Evolutionary conservation across 2,888 invertebrate species (phyloP), one percentile per base, ranked within the genome.

Genomic region (Lottia gigantea): DNA sequence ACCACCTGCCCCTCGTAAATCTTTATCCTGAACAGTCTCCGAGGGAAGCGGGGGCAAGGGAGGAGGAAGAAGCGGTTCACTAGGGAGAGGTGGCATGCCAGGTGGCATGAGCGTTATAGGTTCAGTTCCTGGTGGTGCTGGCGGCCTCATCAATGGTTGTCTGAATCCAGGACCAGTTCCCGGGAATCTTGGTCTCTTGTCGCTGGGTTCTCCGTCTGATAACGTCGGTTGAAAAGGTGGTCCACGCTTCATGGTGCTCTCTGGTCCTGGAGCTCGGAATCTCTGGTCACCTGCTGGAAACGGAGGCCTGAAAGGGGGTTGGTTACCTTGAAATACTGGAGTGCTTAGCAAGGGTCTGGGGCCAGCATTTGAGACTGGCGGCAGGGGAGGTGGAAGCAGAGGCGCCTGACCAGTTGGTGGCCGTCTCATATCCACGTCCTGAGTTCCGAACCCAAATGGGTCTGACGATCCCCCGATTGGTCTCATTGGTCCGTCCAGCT

Each of bases 381-480:
- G 55, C 23, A 55, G 11, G 19, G 55, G 55, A 40, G 40, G 40
- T 8, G 40, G 40, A 40, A 40, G 40, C 7, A 40, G 40, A 40
- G 40, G 11, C 40, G 7, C 11, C 11, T 40, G 40, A 23, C 55
- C 55, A 55, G 55, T 12, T 23, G 19, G 55, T 15, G 23, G 19
- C 14, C 55, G 19, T 55, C 55, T n/a, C 55, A 55, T 55, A 23
- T 55, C 55, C 55, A 55, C 55, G 19, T 55, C 55, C 12, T 55
- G 55, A 55, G 12, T 55, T 23, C 55, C 55, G 23, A 55, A 55
- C 11, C 55, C 55, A 55, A 55, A 55, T 12, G 55, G 55, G 23
- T 55, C 55, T 11, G 40, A 4, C 11, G 40, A 11, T 2, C 19
- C 55, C 19, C 55, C 55, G 15, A 55, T 55, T 12, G 55, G 55